Evolutionary conservation across 2,113 vertebrate genomes (phyloP), one percentile per base, ranked within the genome.

Genomic region (Ursus arctos): DNA sequence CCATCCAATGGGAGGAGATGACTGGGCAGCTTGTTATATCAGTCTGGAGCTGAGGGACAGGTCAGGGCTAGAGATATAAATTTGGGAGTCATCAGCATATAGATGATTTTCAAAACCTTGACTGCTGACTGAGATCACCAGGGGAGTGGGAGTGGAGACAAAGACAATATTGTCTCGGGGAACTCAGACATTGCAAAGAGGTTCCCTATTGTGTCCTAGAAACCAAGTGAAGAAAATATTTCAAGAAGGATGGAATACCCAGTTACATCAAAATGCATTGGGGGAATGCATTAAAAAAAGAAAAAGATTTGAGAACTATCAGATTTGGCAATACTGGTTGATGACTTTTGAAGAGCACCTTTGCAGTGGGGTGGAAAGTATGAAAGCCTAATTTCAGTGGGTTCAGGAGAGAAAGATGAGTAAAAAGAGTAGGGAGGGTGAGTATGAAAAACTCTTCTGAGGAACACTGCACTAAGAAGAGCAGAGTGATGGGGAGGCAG

Each of bases 191-290:
- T 57, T 91, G 59, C 74, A 72, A 72, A 86, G 61, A 84, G 28
- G 40, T 72, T 94, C 61, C 82, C 61, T 86, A 49, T 71, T 88
- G 18, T 95, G 40, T 93, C 82, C 43, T 36, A 93, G 79, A 93
- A 95, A 94, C 55, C 61, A 96, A 83, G 24, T 43, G 26, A 84
- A 93, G 31, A 72, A 83, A 80, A 5, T 84, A 74, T 80, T 94
- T 84, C 71, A 96, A 71, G 61, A 49, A 84, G 49, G 26, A 59
- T 22, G 6, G 24, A 91, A 85, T 24, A 84, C n/a, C 84, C 28
- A 83, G 40, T 69, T 57, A 80, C 5, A 93, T 67, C 22, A 85
- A 91, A 83, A 91, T 69, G 24, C 43, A 63, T 31, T 14, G 4
- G 26, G 22, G 22, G 33, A 79, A 79, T 90, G 26, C 67, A 21